Evolutionary conservation across 2,888 invertebrate genomes (phyloP).

Genomic region (Creontiades dilutus): DNA sequence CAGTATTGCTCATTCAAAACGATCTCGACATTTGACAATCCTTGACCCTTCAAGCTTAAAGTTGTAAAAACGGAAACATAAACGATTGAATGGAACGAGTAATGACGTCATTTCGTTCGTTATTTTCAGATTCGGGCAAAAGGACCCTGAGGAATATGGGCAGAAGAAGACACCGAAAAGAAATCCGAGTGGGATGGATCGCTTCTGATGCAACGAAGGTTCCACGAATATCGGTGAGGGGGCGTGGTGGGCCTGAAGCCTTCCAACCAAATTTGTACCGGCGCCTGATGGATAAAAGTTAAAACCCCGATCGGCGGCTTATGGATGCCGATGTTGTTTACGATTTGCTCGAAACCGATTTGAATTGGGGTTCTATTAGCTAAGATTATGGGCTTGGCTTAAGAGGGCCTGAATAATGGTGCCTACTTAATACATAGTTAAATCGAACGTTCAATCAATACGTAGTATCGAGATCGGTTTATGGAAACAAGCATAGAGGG

Average conservation of each 20-base stretch:
- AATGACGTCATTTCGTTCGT: neutral
- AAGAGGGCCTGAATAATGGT: too few relatives aligned
- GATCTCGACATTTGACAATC: too few relatives aligned
- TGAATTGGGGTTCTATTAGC: neutral
- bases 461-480: too few relatives aligned
- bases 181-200: constrained; percentile 22
- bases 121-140: neutral
- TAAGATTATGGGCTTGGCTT: neutral
- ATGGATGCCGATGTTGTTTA: neutral
- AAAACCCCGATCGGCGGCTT: neutral
- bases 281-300: neutral
- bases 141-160: neutral
- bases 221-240: neutral
- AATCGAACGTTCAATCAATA: too few relatives aligned
- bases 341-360: neutral
- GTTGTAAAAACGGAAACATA: constrained; percentile 7
- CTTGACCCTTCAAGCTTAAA: neutral
- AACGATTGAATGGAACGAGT: neutral
- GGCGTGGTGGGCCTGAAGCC: neutral
- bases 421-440: too few relatives aligned
- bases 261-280: constrained; percentile 1
- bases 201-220: constrained; percentile 21
- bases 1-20: too few relatives aligned
- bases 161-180: constrained; percentile 27
- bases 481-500: too few relatives aligned